Percentiles rank a stretch among this genome's conserved stretches.
phyloP scores from a whole-genome alignment of 2,797 vertebrate species.

The Acanthiza pusilla region DNA sequence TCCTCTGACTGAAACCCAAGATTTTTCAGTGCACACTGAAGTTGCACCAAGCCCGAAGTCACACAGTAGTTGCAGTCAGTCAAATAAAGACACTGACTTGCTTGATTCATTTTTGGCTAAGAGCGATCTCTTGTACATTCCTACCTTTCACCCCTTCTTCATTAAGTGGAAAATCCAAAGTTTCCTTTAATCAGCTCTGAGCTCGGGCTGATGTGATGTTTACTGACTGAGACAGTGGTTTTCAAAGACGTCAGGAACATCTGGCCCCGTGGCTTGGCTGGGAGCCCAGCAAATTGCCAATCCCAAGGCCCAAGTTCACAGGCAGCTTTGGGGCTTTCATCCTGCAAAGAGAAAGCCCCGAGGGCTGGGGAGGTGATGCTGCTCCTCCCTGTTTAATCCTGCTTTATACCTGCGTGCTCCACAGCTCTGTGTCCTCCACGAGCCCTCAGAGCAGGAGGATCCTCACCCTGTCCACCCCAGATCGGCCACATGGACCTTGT shows the following conservation, averaged over 20 bases:
- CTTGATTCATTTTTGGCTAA: constrained; percentile 17
- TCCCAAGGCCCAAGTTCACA: background rate
- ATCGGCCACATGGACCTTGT: background rate
- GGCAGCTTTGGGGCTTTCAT: background rate
- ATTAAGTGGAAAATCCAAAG: constrained; percentile 49
- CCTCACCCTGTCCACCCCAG: background rate
- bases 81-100: constrained; percentile 35
- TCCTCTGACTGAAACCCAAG: background rate
- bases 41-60: background rate
- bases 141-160: constrained; percentile 41
- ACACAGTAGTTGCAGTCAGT: constrained; percentile 38
- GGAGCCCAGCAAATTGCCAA: constrained; percentile 45
- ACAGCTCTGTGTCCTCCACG: fast-evolving
- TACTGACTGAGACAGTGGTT: constrained; percentile 36
- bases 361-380: background rate
- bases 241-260: constrained; percentile 37
- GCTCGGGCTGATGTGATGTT: constrained; percentile 56
- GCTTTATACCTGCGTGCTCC: background rate
- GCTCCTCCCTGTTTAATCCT: background rate
- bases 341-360: background rate
- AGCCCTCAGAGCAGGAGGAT: background rate
- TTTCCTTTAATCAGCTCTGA: constrained; percentile 44
- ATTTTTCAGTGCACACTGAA: background rate
- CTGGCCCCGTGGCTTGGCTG: constrained; percentile 34
- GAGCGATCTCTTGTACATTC: constrained; percentile 8